Base-by-base conservation (phyloP, 30 jellyfish, hydroid and myxozoan species). In the Hydractinia symbiolongicarpus region DNA sequence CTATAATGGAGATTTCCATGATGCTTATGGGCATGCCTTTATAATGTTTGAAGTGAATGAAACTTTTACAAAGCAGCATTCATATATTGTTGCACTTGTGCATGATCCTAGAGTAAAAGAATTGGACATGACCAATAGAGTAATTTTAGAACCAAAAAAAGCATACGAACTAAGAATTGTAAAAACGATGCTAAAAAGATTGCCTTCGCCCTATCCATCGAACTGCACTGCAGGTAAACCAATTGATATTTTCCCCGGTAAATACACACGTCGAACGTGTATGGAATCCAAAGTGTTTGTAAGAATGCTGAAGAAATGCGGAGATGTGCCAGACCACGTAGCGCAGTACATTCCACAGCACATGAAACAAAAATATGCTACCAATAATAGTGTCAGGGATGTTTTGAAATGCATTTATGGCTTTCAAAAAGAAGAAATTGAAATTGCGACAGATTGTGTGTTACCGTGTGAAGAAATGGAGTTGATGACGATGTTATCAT, bases 401-500 rank as follows among this genome's bases (percentile, higher is more conserved):
- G 67, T 53, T 60, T 15, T 71, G 61, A 30, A 49, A n/a, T 71
- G 80, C 51, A 30, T 30, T 30, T 30, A 30, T 30, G 44, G 44
- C 44, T 20, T 71, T 53, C 17, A n/a, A 49, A 71, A 71, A 71
- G 55, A 20, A 9, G 51, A 58, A 19, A 44, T 64, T 64, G 74
- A 64, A 7, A 15, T 20, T 7, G 51, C 61, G n/a, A 71, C 40
- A 7, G 56, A 71, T 19, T 71, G 80, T 20, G 60, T 60, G 56
- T 71, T 71, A 15, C 80, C 80, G 54, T 71, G 80, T 53, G 80
- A 71, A 71, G 80, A 71, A 71, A 71, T 71, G n/a, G 54, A 71
- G 5, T 71, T 5, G 1, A 49, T 14, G 11, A 71, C 80, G 61
- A 71, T 53, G 54, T 7, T 60, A 50, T 19, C 44, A 49, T 11